Percentiles rank a stretch among this genome's conserved stretches.
Conservation (phyloP, 2,113 vertebrate species). For the Xiphorhynchus elegans region DNA sequence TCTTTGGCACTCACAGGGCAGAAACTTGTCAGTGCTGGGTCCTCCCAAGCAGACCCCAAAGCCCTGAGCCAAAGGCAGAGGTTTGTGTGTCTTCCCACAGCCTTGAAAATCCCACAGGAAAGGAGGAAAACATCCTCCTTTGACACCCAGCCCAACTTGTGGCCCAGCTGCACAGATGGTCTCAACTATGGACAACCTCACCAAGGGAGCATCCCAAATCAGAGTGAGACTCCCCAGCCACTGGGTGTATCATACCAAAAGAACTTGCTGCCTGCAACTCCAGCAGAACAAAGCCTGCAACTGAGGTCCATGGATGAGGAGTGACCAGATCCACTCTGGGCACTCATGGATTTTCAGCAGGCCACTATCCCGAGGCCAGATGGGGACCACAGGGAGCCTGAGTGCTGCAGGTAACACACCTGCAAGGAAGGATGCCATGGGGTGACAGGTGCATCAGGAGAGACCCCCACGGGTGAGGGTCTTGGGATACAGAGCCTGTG, state of each 20-base stretch:
- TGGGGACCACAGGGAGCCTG: accelerated
- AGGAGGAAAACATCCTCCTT: not conserved
- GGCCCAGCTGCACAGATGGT: not conserved
- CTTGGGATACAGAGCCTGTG: accelerated
- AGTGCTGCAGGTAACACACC: accelerated
- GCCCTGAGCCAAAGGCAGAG: not conserved
- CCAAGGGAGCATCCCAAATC: not conserved
- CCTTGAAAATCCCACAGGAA: not conserved
- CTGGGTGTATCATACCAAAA: accelerated
- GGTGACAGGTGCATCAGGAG: not conserved
- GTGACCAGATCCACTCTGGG: not conserved
- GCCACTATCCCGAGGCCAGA: accelerated
- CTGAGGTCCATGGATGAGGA: not conserved
- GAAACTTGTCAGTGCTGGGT: not conserved
- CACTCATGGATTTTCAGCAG: accelerated
- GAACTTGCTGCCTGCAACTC: not conserved
- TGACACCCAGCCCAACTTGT: not conserved
- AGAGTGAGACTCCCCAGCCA: not conserved
- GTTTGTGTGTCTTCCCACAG: not conserved
- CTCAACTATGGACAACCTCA: not conserved
- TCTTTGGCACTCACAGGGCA: not conserved
- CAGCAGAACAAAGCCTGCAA: accelerated
- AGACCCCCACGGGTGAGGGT: accelerated
- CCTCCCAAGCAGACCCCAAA: not conserved
- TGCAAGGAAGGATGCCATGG: not conserved